Base-by-base conservation (phyloP, 2,113 vertebrate species). In the Pangasianodon hypophthalmus region DNA sequence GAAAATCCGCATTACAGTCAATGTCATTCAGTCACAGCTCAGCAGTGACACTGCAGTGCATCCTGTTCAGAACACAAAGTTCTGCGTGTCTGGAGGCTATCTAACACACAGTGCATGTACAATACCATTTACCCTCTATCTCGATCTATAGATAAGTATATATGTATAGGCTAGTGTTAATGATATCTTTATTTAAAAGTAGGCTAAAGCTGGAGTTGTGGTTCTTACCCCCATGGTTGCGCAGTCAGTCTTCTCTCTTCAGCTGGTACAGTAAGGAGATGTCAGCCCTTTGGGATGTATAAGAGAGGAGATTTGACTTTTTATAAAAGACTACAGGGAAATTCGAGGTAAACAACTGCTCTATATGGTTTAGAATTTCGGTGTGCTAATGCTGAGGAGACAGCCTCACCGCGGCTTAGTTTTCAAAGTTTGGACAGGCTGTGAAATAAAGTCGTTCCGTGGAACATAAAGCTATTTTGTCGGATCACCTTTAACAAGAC, bases 151-250 rank as follows among this genome's bases (percentile, higher is more conserved):
- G 37, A 37, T 37, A 37, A 37, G 37, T 37, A 37, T 37, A 37
- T 37, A 37, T 62, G 58, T 58, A 73, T 32, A 77, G 0, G 18
- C 19, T 8, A 44, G 69, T 41, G 71, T 2, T 50, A 50, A 48
- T 44, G 69, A 32, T 13, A n/a, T 73, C 69, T 41, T 24, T 46
- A 77, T 18, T 8, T 9, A 54, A 9, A 54, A 82, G 50, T 32
- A 56, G 80, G 7, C 3, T n/a, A 92, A 94, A 94, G 92, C 92
- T 92, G 90, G 67, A 93, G 87, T 73, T 73, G 4, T 89, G 87
- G 83, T 77, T 90, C 96, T 96, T 96, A 96, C 96, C 96, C 96
- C 96, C 96, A 96, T 96, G 95, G 90, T 96, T 93, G 94, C 96
- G 96, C 94, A 94, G 94, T 96, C 95, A 91, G 93, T 94, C 93